Percentiles rank a stretch among this genome's conserved stretches.
phyloP scores from a whole-genome alignment of 2,888 invertebrate species.

The Harpalus rufipes region DNA sequence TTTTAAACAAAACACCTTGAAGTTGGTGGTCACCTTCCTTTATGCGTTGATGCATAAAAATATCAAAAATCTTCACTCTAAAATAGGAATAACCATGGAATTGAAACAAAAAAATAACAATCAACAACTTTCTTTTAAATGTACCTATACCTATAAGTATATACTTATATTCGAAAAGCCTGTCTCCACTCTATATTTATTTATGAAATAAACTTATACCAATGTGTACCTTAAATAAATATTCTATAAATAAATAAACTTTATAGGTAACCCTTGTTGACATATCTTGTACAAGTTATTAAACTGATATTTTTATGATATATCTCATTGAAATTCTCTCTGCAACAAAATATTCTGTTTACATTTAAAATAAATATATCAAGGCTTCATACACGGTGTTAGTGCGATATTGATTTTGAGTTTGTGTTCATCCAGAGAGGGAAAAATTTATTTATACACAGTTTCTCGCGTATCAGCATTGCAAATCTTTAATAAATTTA shows the following conservation, averaged over 20 bases:
- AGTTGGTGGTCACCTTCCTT: too few species aligned
- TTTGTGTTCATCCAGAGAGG: slow-evolving; percentile 19
- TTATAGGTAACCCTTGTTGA: neutral
- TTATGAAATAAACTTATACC: neutral
- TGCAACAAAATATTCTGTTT: slow-evolving; percentile 3
- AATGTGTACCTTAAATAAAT: neutral
- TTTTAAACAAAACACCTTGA: too few species aligned
- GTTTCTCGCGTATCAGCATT: slow-evolving; percentile 18
- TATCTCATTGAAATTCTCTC: neutral
- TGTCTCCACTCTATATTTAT: neutral
- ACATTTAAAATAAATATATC: slow-evolving; percentile 27
- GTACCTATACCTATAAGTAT: too few species aligned
- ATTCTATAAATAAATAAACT: neutral
- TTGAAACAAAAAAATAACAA: too few species aligned
- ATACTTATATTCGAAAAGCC: too few species aligned
- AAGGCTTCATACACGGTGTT: slow-evolving; percentile 1
- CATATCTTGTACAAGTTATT: neutral
- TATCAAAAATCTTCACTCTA: too few species aligned
- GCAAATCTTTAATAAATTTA: slow-evolving; percentile 55
- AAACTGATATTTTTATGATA: neutral
- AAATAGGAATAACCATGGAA: too few species aligned
- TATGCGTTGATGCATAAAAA: too few species aligned
- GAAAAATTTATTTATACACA: slow-evolving; percentile 39
- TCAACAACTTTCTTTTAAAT: too few species aligned
- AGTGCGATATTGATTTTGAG: slow-evolving; percentile 28